Conservation (phyloP, 2,797 vertebrate genomes). For the Buphagus erythrorhynchus region DNA sequence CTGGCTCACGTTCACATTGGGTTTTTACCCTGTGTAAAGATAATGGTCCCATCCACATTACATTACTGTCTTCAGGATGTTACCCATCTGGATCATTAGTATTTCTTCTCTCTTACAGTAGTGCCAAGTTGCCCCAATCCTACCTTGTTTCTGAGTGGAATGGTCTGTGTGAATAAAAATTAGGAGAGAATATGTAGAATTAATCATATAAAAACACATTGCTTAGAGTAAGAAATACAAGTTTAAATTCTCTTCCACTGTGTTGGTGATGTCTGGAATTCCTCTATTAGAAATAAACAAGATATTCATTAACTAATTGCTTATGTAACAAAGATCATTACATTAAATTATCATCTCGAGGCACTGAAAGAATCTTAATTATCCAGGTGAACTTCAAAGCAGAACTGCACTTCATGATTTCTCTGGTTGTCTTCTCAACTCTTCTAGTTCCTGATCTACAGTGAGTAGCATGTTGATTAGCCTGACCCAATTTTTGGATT, state of each 20-base stretch:
- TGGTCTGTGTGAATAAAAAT: neutral
- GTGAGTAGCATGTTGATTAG: neutral
- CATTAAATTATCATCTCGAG: neutral
- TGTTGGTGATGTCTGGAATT: neutral
- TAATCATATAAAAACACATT: neutral
- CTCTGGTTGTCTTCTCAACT: neutral
- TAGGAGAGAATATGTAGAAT: neutral
- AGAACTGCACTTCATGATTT: neutral
- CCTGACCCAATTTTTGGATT: neutral
- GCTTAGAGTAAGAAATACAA: neutral
- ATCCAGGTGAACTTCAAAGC: conserved; percentile 8
- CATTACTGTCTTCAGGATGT: neutral
- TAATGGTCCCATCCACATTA: neutral
- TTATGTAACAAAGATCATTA: conserved; percentile 36
- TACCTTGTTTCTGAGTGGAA: neutral
- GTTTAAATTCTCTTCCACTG: neutral
- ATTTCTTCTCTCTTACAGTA: neutral
- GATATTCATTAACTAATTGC: conserved; percentile 11
- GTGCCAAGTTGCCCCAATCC: neutral
- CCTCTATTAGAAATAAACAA: conserved; percentile 13
- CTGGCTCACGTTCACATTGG: neutral
- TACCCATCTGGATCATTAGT: neutral
- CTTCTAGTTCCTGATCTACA: neutral
- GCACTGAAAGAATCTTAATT: neutral
- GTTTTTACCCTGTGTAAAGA: neutral